Conservation (phyloP, 2,797 vertebrate species). For the Octomys mimax region DNA sequence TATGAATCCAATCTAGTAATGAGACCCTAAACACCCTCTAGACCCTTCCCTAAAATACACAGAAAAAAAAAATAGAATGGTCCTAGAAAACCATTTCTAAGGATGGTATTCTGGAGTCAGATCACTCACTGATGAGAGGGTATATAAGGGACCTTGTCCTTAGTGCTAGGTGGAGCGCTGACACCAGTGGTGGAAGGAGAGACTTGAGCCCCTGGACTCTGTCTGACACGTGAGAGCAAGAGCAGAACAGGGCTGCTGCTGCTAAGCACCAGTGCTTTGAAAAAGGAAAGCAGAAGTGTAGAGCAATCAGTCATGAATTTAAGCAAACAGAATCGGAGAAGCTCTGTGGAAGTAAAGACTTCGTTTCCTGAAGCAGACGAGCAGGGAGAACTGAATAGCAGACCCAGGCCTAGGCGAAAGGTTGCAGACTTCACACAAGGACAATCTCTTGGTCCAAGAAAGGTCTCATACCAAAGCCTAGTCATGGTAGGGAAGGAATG, state of each 20-base stretch:
- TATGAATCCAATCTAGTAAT: too few relatives aligned
- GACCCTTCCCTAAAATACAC: too few relatives aligned
- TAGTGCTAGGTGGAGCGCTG: background rate
- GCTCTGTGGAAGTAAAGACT: background rate
- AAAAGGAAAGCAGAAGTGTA: background rate
- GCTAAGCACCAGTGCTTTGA: background rate
- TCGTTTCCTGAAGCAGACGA: background rate
- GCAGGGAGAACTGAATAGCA: background rate
- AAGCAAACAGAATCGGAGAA: background rate
- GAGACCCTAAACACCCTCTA: too few relatives aligned
- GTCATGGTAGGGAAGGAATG: background rate
- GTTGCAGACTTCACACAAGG: background rate
- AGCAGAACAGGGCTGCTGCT: background rate
- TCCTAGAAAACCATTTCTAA: background rate
- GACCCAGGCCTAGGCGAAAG: too few relatives aligned
- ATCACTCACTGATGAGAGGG: background rate
- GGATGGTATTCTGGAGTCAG: background rate
- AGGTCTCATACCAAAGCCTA: background rate
- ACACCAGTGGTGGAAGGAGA: background rate
- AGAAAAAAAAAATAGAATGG: background rate
- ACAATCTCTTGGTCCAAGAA: background rate
- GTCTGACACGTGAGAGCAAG: background rate
- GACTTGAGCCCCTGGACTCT: accelerated
- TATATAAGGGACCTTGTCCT: too few relatives aligned
- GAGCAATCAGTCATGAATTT: background rate